phyloP scores from a whole-genome alignment of 2,113 vertebrate species.

The Amphilophus citrinellus region DNA sequence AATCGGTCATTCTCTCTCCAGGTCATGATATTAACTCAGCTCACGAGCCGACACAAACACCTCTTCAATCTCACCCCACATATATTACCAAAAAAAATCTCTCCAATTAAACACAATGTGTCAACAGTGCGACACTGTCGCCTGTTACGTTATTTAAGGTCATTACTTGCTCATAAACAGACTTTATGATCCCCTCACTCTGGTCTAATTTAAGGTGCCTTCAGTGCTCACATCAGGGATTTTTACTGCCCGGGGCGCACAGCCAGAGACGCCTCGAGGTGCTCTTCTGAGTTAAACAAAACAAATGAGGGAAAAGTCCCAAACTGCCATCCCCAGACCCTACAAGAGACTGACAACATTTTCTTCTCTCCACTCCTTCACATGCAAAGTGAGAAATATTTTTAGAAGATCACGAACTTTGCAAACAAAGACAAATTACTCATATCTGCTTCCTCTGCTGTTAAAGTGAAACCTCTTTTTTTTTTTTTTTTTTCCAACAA shows the following conservation, averaged over 20 bases:
- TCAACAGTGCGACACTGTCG: not conserved
- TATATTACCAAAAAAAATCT: not conserved
- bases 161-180: conserved; percentile 10
- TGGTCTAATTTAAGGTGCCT: conserved; percentile 11
- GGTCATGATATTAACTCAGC: too few relatives aligned
- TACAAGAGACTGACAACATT: not conserved
- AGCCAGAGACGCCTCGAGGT: conserved; percentile 1
- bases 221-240: not conserved
- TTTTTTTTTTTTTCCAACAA: not conserved
- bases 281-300: not conserved
- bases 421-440: not conserved
- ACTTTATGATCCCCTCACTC: conserved; percentile 15
- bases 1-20: not conserved
- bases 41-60: not conserved
- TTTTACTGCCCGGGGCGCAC: not conserved
- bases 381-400: not conserved
- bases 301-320: not conserved
- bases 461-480: not conserved
- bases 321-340: not conserved
- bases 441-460: not conserved
- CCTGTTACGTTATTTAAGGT: conserved; percentile 3
- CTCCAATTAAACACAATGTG: not conserved
- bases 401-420: not conserved
- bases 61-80: not conserved
- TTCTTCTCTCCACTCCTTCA: not conserved